These are phyloP conservation scores for Euphonia xanthogaster DNA, from an alignment of 2,797 vertebrate species.

Conservation along the genomic window DNA sequence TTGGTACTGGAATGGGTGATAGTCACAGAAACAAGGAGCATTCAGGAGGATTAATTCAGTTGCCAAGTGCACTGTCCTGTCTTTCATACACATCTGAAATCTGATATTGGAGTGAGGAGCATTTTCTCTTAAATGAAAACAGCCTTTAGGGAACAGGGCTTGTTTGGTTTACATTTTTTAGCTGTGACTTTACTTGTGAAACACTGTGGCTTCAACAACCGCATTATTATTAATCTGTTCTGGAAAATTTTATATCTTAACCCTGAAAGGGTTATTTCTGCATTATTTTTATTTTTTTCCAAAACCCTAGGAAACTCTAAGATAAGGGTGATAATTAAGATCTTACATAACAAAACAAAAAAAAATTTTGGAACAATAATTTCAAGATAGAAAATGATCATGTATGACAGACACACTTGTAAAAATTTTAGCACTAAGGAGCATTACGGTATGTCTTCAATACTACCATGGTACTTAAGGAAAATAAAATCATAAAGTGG, in stretches of 20 bases:
- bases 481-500: not conserved
- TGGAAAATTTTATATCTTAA: not conserved
- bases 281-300: not conserved
- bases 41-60: not conserved
- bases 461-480: not conserved
- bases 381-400: not conserved
- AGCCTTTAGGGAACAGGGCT: not conserved
- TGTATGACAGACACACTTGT: not conserved
- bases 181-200: not conserved
- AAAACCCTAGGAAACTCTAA: not conserved
- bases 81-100: not conserved
- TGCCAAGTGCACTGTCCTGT: not conserved
- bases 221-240: not conserved
- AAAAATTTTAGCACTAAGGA: not conserved
- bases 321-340: not conserved
- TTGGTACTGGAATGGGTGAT: not conserved
- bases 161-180: constrained; percentile 20
- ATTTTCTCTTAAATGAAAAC: not conserved
- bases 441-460: rapidly evolving
- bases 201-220: not conserved
- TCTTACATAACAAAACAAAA: not conserved
- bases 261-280: not conserved
- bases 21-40: not conserved
- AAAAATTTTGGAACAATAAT: not conserved
- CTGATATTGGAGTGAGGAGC: not conserved